A percentile compares a stretch with the other conserved stretches of the same genome.
Conservation (phyloP, 2,888 invertebrate genomes). For the Chloroclysta siterata region DNA sequence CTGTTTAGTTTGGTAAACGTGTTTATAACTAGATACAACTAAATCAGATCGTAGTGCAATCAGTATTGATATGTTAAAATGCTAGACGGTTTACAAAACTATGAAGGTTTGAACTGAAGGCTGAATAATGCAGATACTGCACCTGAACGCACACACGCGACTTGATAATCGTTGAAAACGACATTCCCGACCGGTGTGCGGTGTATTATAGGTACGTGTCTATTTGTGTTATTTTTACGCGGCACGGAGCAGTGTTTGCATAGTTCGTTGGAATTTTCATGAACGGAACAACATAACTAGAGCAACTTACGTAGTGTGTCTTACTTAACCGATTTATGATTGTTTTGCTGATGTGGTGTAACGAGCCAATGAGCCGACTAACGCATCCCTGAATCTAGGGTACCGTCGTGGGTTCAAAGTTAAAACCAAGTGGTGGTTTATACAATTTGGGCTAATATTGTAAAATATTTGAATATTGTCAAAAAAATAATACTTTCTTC, state of each 20-base stretch:
- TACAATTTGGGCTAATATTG: neutral
- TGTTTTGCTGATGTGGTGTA: too few species aligned
- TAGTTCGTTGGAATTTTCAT: conserved; percentile 67
- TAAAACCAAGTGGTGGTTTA: too few species aligned
- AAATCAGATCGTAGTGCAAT: too few species aligned
- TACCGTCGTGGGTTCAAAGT: too few species aligned
- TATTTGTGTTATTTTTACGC: conserved; percentile 69
- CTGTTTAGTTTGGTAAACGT: too few species aligned
- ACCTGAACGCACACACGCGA: conserved; percentile 36
- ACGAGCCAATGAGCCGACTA: neutral
- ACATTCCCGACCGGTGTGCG: conserved; percentile 64
- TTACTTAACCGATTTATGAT: conserved; percentile 10
- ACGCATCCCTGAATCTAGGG: too few species aligned
- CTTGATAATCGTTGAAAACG: conserved; percentile 58
- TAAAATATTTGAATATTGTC: neutral
- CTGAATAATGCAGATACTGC: conserved; percentile 19
- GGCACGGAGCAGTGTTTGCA: conserved; percentile 71
- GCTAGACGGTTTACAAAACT: neutral
- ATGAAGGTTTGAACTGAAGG: conserved; percentile 7
- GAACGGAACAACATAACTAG: conserved; percentile 39
- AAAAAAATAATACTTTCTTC: conserved; percentile 12
- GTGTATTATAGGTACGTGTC: conserved; percentile 13
- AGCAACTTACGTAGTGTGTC: conserved; percentile 11
- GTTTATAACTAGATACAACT: too few species aligned
- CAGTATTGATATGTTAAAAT: too few species aligned